Conservation (phyloP, 2,888 invertebrate species). For the Pyralis farinalis region DNA sequence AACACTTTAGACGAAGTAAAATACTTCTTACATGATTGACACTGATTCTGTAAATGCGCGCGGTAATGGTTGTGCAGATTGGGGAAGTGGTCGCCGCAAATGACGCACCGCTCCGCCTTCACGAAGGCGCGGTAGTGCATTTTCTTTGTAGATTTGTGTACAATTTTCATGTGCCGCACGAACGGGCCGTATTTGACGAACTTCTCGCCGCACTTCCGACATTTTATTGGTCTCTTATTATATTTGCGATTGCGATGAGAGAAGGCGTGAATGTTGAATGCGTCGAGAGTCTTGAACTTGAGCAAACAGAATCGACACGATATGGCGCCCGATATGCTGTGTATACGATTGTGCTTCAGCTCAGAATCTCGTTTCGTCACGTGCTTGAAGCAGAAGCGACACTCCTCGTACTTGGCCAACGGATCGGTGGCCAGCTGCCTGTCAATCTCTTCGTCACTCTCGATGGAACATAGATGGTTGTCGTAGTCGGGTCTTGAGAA, state of each 20-base stretch:
- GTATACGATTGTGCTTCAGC: constrained; percentile 56
- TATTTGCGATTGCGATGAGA: constrained; percentile 72
- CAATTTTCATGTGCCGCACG: constrained; percentile 60
- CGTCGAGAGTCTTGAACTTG: constrained; percentile 72
- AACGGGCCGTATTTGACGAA: constrained; percentile 72
- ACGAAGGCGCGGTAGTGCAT: constrained; percentile 63
- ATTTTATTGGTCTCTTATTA: constrained; percentile 65
- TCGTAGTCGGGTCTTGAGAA: constrained; percentile 58
- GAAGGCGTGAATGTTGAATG: constrained; percentile 72
- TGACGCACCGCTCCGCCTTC: constrained; percentile 78
- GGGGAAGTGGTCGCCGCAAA: constrained; percentile 81
- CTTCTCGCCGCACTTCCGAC: constrained; percentile 62
- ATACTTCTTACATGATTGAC: constrained; percentile 68
- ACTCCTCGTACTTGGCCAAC: constrained; percentile 58
- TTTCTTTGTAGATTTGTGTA: constrained; percentile 60
- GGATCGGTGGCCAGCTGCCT: constrained; percentile 23
- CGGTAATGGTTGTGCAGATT: constrained; percentile 83
- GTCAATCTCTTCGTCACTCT: constrained; percentile 60
- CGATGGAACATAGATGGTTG: constrained; percentile 66
- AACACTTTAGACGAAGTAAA: constrained; percentile 61
- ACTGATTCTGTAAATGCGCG: constrained; percentile 80
- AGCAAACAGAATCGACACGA: constrained; percentile 71
- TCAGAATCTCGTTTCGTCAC: constrained; percentile 56
- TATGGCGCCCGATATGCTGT: constrained; percentile 64
- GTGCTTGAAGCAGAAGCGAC: constrained; percentile 72